Evolutionary conservation across 2,113 vertebrate genomes (phyloP), one percentile per base, ranked within the genome.

Genomic region (Paramisgurnus dabryanus): DNA sequence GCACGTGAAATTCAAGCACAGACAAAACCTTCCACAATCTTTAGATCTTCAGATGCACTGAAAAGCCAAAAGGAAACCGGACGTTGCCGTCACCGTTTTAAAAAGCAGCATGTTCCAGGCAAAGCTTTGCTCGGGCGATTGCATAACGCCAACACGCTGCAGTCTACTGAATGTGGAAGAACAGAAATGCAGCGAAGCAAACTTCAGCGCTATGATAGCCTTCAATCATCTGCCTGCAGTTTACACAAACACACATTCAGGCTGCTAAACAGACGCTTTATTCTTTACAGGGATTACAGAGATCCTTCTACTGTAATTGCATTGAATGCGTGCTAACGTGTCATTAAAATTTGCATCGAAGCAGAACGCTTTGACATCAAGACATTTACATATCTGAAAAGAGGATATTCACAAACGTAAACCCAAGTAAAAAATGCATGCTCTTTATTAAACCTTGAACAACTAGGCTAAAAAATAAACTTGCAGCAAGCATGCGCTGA

Each of bases 81-180:
- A 84, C 60, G 66, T 58, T 84, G 71, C 43, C 47, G 82, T 80
- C 78, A 76, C 68, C 22, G 79, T 82, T 82, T 87, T 76, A 81
- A 82, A 86, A 88, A 70, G 83, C 61, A 64, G 15, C 0, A 50
- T 22, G 40, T 76, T 77, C 83, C 80, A 81, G 77, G 49, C 82
- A 83, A 82, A 77, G 78, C 76, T 82, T 63, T 39, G 80, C 85
- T 85, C 83, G 61, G 49, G 73, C 22, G 76, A 83, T 89, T 90
- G 87, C 86, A 84, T 88, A 88, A 89, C 87, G 81, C 82, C 86
- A 73, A 80, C 43, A 49, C 65, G 45, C 67, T 39, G 72, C 73
- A 58, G 18, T 60, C 40, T 43, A 65, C 5, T 55, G 13, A 39
- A 50, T 53, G 22, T 50, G 47, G 4, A 58, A 72, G 53, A 72